These are phyloP conservation scores for Cisticola juncidis DNA, from an alignment of 2,113 vertebrate genomes.

Conservation along the genomic window DNA sequence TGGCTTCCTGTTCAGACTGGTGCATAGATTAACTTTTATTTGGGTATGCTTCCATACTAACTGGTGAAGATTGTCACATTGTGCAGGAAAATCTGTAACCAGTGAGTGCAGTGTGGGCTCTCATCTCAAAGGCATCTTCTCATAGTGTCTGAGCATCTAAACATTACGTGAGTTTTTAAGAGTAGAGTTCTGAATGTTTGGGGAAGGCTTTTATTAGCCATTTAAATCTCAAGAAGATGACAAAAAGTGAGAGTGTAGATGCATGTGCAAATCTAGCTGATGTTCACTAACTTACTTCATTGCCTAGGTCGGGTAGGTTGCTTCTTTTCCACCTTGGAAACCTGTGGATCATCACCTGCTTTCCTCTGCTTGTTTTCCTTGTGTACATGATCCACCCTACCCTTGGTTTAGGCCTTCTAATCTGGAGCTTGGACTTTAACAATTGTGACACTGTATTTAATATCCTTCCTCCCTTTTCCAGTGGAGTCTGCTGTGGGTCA, in stretches of 20 bases:
- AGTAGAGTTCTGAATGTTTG: neutral
- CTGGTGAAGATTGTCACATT: neutral
- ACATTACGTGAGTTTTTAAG: neutral
- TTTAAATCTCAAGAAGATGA: neutral
- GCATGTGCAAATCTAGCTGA: neutral
- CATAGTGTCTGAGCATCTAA: neutral
- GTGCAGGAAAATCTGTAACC: neutral
- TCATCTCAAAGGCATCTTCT: neutral
- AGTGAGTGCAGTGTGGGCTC: neutral
- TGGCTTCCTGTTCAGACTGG: neutral
- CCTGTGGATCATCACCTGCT: neutral
- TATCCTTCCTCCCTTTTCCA: neutral
- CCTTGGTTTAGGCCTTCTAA: neutral
- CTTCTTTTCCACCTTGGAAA: neutral
- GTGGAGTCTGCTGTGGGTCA: neutral
- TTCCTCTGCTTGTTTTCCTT: neutral
- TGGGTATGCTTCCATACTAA: neutral
- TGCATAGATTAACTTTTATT: neutral
- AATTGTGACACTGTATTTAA: neutral
- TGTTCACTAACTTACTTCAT: neutral
- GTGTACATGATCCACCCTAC: neutral
- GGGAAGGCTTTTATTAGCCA: neutral
- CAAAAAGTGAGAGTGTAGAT: neutral
- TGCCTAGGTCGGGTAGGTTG: accelerated
- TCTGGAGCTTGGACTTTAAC: neutral